Evolutionary conservation across 2,888 invertebrate genomes (phyloP).

Genomic region (Oeneis ivallda): DNA sequence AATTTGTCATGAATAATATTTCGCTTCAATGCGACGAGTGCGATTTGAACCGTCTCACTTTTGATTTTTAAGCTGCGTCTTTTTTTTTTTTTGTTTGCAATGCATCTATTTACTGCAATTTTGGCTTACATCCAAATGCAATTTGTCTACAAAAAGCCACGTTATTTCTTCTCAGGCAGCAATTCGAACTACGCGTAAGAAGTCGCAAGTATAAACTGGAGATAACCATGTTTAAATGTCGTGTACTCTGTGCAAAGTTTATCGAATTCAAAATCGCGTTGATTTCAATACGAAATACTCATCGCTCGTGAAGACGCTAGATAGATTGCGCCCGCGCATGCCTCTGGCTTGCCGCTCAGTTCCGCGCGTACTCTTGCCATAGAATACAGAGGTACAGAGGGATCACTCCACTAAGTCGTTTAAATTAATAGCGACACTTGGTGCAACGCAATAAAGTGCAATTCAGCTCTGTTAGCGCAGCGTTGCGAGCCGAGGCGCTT

Average conservation of each 20-base stretch:
- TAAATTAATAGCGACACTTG: too few relatives aligned
- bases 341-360: conserved; percentile 31
- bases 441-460: too few relatives aligned
- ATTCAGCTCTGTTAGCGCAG: neutral
- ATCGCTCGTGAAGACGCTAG: conserved; percentile 30
- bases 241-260: conserved; percentile 13
- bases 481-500: too few relatives aligned
- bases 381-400: neutral
- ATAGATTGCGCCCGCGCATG: conserved; percentile 34
- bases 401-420: neutral
- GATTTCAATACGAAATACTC: conserved; percentile 32
- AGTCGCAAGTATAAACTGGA: neutral
- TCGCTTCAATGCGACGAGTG: too few relatives aligned
- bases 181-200: neutral
- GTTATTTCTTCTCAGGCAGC: too few relatives aligned
- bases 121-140: too few relatives aligned
- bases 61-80: too few relatives aligned
- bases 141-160: too few relatives aligned
- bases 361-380: conserved; percentile 25
- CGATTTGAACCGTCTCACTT: too few relatives aligned
- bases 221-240: neutral
- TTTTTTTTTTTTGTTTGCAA: too few relatives aligned
- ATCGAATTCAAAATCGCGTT: conserved; percentile 21
- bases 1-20: too few relatives aligned
- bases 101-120: too few relatives aligned